Evolutionary conservation across 2,888 invertebrate genomes (phyloP), one percentile per base, ranked within the genome.

Genomic region (Ichneumoninae sp.): DNA sequence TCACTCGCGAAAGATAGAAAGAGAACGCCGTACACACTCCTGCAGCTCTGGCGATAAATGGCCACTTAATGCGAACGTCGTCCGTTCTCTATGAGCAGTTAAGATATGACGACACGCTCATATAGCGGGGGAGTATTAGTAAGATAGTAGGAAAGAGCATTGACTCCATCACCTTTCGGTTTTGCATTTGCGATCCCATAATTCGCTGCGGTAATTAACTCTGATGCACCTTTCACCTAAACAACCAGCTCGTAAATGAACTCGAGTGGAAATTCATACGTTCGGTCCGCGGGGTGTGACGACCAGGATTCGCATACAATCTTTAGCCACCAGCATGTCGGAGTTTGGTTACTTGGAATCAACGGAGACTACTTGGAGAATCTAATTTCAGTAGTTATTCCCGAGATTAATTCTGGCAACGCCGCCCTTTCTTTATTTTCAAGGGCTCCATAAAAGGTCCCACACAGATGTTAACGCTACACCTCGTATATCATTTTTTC

Each of bases 61-160:
- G 81, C 84, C 85, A 83, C 87, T 85, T 85, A 86, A 88, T 88
- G 86, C 85, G 75, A 85, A 65, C 80, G 70, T 82, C 87, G 81
- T 87, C 81, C 80, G 86, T 83, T 81, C 81, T 79, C 82, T 85
- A 85, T 85, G 86, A 83, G 85, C 88, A 87, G 90, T 89, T 89
- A 89, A 89, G 88, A 86, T 88, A 88, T 83, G 88, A 88, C 88
- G 88, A 88, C 88, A 86, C 86, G 89, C 88, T 90, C 89, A 88
- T 81, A 83, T 36, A 86, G 83, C 69, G 82, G 74, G 84, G 70
- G 84, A 83, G 85, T 85, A 85, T 81, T 54, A 85, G 78, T 78
- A 73, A 82, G 52, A 36, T 79, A 73, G 50, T 71, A 75, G 44
- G 60, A 68, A 70, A 76, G 81, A 79, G 79, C 82, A 85, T 85